Evolutionary conservation across 1,140 invertebrate species (phyloP), one percentile per base, ranked within the genome.

Genomic region (Drosophila triauraria): DNA sequence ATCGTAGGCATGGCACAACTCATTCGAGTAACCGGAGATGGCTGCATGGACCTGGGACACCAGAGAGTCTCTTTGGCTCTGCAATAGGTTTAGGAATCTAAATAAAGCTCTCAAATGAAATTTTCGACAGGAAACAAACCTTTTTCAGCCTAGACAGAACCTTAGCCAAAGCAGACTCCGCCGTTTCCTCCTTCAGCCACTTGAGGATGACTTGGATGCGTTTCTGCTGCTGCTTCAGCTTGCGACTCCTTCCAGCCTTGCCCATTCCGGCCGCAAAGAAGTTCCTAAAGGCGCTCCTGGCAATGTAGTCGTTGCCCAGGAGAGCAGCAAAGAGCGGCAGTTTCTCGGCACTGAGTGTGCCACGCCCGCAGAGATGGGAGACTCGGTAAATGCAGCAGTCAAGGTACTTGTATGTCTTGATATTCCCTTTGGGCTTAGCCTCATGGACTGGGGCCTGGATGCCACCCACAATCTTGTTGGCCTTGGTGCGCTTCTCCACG

Each of bases 261-360:
- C 95, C 96, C 35, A 98, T 62, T 8, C 91, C 90, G 2, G 60
- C 91, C 10, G 93, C 92, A 92, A 96, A 96, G 90, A 98, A 97
- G 47, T 95, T 94, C 12, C 93, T 93, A 82, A 98, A 97, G 0
- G 94, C 93, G 10, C 92, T 93, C 47, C 93, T 94, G 6, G 95
- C 94, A n/a, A 97, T 95, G 93, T 96, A 98, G 93, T 98, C 97
- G 94, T 98, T 98, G 4, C 97, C 97, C 20, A 98, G 92, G 8
- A 98, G 77, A 12, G 96, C 95, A n/a, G 97, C 96, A 64, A 97
- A 94, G 7, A 98, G 83, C 3, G 97, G 97, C 44, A 98, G 86
- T 40, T 96, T 92, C 13, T 94, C 93, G 74, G 94, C 94, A 67
- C 96, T 93, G 15, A 98, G 85, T 0, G 95, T 95, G 7, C 94